Conservation (phyloP, 2,113 vertebrate species). For the Centropus bengalensis region DNA sequence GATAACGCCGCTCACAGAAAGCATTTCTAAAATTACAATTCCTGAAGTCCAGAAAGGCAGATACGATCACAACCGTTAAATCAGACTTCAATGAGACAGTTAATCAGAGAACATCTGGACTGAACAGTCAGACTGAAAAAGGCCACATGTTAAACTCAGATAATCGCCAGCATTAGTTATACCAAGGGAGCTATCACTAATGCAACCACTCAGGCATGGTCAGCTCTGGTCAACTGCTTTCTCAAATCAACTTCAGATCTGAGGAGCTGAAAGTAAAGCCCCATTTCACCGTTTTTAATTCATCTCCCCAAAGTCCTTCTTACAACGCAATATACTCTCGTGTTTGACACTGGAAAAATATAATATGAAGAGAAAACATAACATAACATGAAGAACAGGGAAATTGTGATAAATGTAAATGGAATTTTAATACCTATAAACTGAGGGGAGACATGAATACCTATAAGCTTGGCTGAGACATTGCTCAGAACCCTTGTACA, state of each 20-base stretch:
- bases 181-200: conserved; percentile 73
- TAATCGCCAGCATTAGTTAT: conserved; percentile 72
- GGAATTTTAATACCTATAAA: not conserved
- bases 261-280: not conserved
- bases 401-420: not conserved
- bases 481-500: not conserved
- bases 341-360: not conserved
- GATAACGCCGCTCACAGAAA: conserved; percentile 21
- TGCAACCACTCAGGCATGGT: conserved; percentile 40
- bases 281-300: not conserved
- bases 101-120: conserved; percentile 78
- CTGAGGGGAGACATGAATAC: not conserved
- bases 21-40: conserved; percentile 53
- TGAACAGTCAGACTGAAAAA: conserved; percentile 74
- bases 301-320: not conserved
- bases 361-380: not conserved
- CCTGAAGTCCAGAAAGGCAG: conserved; percentile 65
- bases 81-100: conserved; percentile 70
- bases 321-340: not conserved
- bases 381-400: fast-evolving
- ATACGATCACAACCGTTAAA: conserved; percentile 59
- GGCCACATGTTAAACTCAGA: conserved; percentile 77
- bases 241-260: conserved; percentile 20
- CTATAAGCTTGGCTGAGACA: not conserved
- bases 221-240: conserved; percentile 51